Percentiles rank a stretch among this genome's conserved stretches.
Conservation (phyloP, 2,888 invertebrate genomes). For the Rhingia rostrata region DNA sequence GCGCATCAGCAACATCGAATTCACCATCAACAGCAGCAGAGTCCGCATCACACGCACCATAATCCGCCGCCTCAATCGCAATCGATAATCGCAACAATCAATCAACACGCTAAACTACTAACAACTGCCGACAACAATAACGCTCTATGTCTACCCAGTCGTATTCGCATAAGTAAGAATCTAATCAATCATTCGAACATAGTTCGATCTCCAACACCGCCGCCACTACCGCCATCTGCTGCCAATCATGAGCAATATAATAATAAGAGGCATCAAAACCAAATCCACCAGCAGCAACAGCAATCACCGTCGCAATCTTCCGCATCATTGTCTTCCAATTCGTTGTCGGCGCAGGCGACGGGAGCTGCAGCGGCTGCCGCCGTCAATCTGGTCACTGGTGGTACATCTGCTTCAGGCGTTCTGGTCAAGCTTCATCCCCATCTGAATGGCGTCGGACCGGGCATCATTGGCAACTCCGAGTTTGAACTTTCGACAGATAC, state of each 20-base stretch:
- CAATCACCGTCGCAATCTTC: slow-evolving; percentile 80
- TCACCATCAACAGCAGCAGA: slow-evolving; percentile 58
- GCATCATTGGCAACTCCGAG: slow-evolving; percentile 84
- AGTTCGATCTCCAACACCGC: slow-evolving; percentile 79
- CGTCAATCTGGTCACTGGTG: slow-evolving; percentile 57
- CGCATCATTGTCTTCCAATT: slow-evolving; percentile 76
- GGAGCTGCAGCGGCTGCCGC: slow-evolving; percentile 69
- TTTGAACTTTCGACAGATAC: slow-evolving; percentile 89
- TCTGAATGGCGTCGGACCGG: slow-evolving; percentile 72
- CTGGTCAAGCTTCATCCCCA: slow-evolving; percentile 73
- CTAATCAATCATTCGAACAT: slow-evolving; percentile 79
- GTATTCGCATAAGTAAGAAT: slow-evolving; percentile 82
- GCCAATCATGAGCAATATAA: slow-evolving; percentile 75
- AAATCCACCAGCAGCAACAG: slow-evolving; percentile 73
- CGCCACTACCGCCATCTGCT: slow-evolving; percentile 76
- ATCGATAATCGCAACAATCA: slow-evolving; percentile 81
- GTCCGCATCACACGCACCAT: slow-evolving; percentile 45
- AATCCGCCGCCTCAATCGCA: slow-evolving; percentile 73
- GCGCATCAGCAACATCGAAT: slow-evolving; percentile 65
- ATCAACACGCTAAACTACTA: slow-evolving; percentile 81
- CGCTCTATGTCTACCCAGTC: slow-evolving; percentile 79
- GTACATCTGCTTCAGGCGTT: slow-evolving; percentile 72
- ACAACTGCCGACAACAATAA: slow-evolving; percentile 76
- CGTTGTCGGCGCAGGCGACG: slow-evolving; percentile 59
- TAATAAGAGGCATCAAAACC: slow-evolving; percentile 69